Evolutionary conservation across 2,797 vertebrate genomes (phyloP).

Genomic region (Coranthus polyacanthus): DNA sequence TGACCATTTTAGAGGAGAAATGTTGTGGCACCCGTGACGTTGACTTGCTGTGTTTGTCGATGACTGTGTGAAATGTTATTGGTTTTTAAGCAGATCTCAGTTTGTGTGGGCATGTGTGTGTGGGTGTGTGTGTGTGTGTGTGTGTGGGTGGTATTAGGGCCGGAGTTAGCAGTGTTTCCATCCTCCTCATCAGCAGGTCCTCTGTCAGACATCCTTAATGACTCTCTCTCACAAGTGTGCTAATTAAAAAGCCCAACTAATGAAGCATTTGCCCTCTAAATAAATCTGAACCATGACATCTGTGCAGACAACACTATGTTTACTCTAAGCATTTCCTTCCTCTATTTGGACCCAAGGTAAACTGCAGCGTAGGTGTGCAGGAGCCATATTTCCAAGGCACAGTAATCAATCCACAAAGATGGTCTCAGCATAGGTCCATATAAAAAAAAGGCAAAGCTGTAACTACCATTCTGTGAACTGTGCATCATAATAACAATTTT

Average conservation of each 20-base stretch:
- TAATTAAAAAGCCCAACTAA: constrained; percentile 88
- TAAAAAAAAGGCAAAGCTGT: constrained; percentile 37
- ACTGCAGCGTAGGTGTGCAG: constrained; percentile 60
- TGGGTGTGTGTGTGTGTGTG: constrained; percentile 18
- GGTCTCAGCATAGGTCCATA: constrained; percentile 48
- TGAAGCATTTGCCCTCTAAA: constrained; percentile 86
- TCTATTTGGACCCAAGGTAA: constrained; percentile 48
- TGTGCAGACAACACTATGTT: constrained; percentile 77
- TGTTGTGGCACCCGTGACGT: constrained; percentile 47
- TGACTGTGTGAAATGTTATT: constrained; percentile 64
- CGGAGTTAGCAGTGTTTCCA: constrained; percentile 72
- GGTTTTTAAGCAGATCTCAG: constrained; percentile 64
- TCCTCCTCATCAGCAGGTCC: constrained; percentile 82
- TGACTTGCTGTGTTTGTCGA: constrained; percentile 58
- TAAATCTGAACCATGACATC: constrained; percentile 84
- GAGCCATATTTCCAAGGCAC: constrained; percentile 52
- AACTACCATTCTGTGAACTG: constrained; percentile 42
- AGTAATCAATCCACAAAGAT: constrained; percentile 61
- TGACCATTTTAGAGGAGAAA: constrained; percentile 48
- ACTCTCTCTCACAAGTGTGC: constrained; percentile 83
- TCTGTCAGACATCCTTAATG: constrained; percentile 86
- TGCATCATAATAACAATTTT: constrained; percentile 55
- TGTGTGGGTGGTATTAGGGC: constrained; percentile 31
- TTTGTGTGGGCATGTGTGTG: constrained; percentile 23
- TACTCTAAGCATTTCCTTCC: constrained; percentile 64